phyloP scores from a whole-genome alignment of 1,140 invertebrate species.

The Neoseiulus cucumeris region DNA sequence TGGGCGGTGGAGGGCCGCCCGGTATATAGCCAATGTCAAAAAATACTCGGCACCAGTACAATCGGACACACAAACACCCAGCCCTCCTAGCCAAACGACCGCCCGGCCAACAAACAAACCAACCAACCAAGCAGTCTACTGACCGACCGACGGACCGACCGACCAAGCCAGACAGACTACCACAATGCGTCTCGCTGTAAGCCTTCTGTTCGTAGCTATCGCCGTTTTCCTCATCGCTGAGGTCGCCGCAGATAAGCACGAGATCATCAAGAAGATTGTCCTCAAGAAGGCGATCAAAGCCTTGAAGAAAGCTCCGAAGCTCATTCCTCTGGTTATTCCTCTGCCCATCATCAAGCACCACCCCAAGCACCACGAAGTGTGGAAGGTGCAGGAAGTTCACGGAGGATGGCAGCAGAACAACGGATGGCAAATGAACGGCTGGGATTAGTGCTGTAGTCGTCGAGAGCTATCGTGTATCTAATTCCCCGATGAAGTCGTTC shows the following conservation, averaged over 20 bases:
- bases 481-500: too few species aligned
- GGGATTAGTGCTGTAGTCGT: background rate
- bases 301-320: background rate
- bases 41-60: too few species aligned
- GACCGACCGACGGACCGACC: too few species aligned
- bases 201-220: background rate
- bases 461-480: too few species aligned
- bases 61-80: too few species aligned
- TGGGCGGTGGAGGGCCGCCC: too few species aligned
- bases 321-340: constrained; percentile 1
- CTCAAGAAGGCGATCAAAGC: background rate
- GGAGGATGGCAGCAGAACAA: constrained; percentile 8
- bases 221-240: background rate
- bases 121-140: too few species aligned
- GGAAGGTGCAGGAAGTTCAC: constrained; percentile 5
- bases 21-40: too few species aligned
- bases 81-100: too few species aligned
- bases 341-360: constrained; percentile 2
- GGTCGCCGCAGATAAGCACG: background rate
- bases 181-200: background rate
- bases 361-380: background rate
- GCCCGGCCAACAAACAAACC: too few species aligned
- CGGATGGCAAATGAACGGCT: constrained; percentile 1
- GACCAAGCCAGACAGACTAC: too few species aligned
- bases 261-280: constrained; percentile 10